These are phyloP conservation scores for Drosophila tanythrix DNA, from an alignment of 2,888 invertebrate species.

Conservation along the genomic window DNA sequence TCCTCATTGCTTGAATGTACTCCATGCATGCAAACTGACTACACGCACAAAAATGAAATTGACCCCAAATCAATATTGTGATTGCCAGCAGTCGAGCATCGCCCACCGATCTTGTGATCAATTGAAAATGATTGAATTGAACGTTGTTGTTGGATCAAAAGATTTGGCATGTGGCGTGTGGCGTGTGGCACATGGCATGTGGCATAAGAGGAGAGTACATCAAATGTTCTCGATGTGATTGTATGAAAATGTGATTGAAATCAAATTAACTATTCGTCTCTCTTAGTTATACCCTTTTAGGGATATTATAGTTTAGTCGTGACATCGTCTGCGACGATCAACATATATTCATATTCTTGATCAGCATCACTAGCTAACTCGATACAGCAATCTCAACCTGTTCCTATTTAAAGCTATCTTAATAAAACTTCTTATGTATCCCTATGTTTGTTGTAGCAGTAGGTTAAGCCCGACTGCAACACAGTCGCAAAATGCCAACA, in stretches of 20 bases:
- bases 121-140: background rate
- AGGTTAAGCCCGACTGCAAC: too few species aligned
- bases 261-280: background rate
- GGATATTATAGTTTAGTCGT: background rate
- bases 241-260: background rate
- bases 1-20: constrained; percentile 1
- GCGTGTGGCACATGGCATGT: background rate
- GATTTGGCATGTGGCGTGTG: background rate
- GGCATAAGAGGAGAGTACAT: background rate
- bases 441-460: background rate
- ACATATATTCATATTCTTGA: background rate
- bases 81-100: background rate
- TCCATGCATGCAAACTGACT: background rate
- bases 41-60: constrained; percentile 13
- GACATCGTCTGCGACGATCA: background rate
- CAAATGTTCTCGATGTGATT: background rate
- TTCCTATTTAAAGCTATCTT: background rate
- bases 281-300: background rate
- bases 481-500: too few species aligned
- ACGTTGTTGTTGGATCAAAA: background rate
- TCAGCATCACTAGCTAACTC: background rate
- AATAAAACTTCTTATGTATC: background rate
- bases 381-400: background rate
- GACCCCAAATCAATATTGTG: constrained; percentile 1
- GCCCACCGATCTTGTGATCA: background rate